Conservation (phyloP, 2,113 vertebrate species). For the Heterotilapia buettikoferi region DNA sequence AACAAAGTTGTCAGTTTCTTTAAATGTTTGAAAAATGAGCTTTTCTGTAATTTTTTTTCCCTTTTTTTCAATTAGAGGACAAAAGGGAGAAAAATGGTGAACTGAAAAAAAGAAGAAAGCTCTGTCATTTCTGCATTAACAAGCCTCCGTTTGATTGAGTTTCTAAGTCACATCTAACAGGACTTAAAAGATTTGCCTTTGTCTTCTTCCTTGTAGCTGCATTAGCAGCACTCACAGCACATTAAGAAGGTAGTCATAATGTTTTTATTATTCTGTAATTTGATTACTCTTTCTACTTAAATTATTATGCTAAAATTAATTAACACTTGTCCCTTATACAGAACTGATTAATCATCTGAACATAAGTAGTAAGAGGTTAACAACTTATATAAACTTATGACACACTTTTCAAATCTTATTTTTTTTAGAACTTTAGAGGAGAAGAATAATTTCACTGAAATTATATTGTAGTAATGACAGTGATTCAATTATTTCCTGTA, state of each 20-base stretch:
- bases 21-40: background rate
- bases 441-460: background rate
- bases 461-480: background rate
- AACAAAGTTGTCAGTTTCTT: background rate
- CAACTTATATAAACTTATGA: background rate
- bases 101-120: background rate
- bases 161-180: background rate
- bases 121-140: background rate
- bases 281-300: background rate
- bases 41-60: fast-evolving
- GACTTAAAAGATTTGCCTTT: background rate
- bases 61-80: background rate
- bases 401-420: background rate
- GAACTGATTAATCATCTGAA: background rate
- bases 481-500: background rate
- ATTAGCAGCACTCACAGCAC: background rate
- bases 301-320: background rate
- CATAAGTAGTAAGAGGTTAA: background rate
- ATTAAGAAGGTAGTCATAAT: background rate
- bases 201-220: background rate
- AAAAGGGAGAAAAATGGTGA: background rate
- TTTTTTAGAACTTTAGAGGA: background rate
- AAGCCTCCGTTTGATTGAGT: background rate
- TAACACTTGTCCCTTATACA: background rate
- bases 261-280: background rate